Base-by-base conservation (phyloP, 1,140 invertebrate species). In the Drosophila orosa region DNA sequence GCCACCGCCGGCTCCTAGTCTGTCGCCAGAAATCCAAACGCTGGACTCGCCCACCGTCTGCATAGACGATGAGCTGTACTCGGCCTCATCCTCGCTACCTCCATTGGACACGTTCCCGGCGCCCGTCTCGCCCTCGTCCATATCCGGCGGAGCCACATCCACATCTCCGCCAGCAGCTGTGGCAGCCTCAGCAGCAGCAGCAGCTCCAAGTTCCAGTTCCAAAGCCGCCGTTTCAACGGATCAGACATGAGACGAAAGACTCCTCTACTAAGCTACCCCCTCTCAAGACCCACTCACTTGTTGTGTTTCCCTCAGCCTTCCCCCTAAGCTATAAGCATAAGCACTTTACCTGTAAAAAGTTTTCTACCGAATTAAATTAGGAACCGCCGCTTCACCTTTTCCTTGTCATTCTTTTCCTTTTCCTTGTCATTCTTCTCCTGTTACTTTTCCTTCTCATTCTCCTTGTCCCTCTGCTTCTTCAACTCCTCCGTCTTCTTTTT, bases 181-280 rank as follows among this genome's bases (percentile, higher is more conserved):
- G 13, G 15, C 47, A 5, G 55, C 29, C 12, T 48, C 47, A 22
- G 39, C 12, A 5, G n/a, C 33, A 27, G 54, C n/a, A n/a, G 47
- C n/a, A 10, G 8, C 44, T n/a, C n/a, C n/a, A n/a, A 29, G 19
- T 39, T 35, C 40, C 42, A 69, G 31, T 47, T 24, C 19, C 62
- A 54, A 24, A 44, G 58, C 58, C 27, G 58, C 58, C 27, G 31
- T 24, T 27, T 22, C 56, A 35, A 69, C 31, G 31, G 65, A 59
- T 15, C 45, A 59, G 37, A 59, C 52, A 40, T 73, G 54, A 73
- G 40, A 33, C 37, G 61, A 65, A 33, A 65, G 61, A 65, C 61
- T 65, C 39, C 39, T n/a, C 33, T 17, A 25, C 24, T 13, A 25
- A n/a, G n/a, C n/a, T n/a, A 22, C 13, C n/a, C 33, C 48, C 17